Percentiles rank a stretch among this genome's conserved stretches.
Evolutionary conservation across 2,888 invertebrate genomes (phyloP).

Genomic region (Caenorhabditis doughertyi): DNA sequence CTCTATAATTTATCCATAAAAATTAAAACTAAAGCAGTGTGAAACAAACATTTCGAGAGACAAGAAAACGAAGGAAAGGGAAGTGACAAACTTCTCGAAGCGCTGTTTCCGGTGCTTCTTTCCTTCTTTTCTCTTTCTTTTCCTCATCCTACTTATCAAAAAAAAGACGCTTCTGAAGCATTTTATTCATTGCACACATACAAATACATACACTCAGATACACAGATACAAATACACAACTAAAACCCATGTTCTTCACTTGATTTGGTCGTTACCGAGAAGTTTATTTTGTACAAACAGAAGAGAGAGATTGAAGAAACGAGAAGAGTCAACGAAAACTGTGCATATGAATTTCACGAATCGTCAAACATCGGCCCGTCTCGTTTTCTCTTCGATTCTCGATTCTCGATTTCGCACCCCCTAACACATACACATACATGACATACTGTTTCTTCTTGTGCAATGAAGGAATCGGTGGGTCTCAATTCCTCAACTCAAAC

Average conservation of each 20-base stretch:
- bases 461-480: constrained; percentile 31
- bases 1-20: constrained; percentile 54
- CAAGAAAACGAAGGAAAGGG: constrained; percentile 19
- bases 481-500: constrained; percentile 64
- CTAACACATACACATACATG: constrained; percentile 36
- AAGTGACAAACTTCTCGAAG: constrained; percentile 32
- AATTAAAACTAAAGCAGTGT: constrained; percentile 22
- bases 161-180: constrained; percentile 23
- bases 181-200: constrained; percentile 44
- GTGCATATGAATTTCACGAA: constrained; percentile 67
- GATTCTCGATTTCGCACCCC: constrained; percentile 41
- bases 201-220: constrained; percentile 11
- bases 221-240: constrained; percentile 32
- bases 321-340: constrained; percentile 63
- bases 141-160: constrained; percentile 28
- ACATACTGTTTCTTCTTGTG: constrained; percentile 62
- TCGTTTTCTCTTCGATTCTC: constrained; percentile 36
- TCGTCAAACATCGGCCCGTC: constrained; percentile 57
- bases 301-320: constrained; percentile 24
- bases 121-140: not conserved
- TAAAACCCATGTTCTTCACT: constrained; percentile 57
- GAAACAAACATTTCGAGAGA: not conserved
- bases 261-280: constrained; percentile 63
- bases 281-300: constrained; percentile 60
- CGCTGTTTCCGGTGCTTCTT: constrained; percentile 34